Percentiles rank a stretch among this genome's conserved stretches.
phyloP scores from a whole-genome alignment of 2,113 vertebrate species.

The Cnemophilus loriae region DNA sequence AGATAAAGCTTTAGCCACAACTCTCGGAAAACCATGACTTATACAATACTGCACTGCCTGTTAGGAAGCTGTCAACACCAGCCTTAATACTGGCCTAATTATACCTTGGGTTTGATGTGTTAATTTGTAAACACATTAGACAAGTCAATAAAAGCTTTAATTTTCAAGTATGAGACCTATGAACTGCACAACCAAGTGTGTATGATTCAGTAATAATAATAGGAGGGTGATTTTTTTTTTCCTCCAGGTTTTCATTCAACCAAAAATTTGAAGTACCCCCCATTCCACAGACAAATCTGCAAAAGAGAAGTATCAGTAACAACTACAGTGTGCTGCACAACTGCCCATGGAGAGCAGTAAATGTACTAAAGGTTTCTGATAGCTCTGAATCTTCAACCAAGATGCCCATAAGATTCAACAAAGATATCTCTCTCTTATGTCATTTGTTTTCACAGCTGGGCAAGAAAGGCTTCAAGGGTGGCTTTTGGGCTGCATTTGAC shows the following conservation, averaged over 20 bases:
- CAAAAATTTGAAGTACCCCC: background rate
- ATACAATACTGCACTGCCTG: background rate
- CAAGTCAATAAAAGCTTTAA: slow-evolving; percentile 19
- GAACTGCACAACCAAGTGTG: background rate
- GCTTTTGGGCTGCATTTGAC: background rate
- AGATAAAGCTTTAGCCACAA: background rate
- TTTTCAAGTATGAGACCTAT: background rate
- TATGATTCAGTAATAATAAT: background rate
- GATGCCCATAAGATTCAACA: fast-evolving
- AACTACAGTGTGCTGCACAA: background rate
- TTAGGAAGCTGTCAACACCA: background rate
- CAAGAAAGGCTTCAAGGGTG: background rate
- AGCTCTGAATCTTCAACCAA: background rate
- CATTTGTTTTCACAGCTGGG: background rate
- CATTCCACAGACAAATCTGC: background rate
- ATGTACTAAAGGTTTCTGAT: background rate
- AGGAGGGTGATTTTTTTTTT: background rate
- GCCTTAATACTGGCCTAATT: background rate
- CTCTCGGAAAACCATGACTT: background rate
- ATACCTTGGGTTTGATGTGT: background rate
- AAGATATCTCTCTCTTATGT: background rate
- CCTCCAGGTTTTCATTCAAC: background rate
- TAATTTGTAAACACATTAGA: slow-evolving; percentile 20
- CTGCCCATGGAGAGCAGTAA: background rate
- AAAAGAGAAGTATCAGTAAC: background rate